Conservation (phyloP, 2,888 invertebrate species). For the Eremobia ochroleuca region DNA sequence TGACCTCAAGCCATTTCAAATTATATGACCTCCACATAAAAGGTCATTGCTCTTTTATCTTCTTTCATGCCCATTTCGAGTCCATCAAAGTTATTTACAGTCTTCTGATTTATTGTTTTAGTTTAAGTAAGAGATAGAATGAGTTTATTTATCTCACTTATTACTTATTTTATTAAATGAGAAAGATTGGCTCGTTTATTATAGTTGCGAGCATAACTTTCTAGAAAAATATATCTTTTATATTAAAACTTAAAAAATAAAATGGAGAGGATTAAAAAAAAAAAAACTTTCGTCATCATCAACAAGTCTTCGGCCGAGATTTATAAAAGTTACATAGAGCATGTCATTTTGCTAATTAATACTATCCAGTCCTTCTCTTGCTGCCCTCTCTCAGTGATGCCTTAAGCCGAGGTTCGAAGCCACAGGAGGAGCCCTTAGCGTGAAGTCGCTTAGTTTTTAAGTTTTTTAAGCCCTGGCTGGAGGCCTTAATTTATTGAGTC, state of each 20-base stretch:
- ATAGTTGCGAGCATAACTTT: neutral
- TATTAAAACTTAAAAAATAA: neutral
- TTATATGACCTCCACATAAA: slow-evolving; percentile 14
- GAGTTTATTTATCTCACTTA: slow-evolving; percentile 4
- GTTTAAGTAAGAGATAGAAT: slow-evolving; percentile 35
- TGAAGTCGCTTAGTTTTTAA: neutral
- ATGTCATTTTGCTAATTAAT: neutral
- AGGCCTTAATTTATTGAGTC: neutral
- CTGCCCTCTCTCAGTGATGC: neutral
- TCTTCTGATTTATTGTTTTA: slow-evolving; percentile 43
- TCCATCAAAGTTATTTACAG: slow-evolving; percentile 49
- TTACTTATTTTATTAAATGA: slow-evolving; percentile 16
- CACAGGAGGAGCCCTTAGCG: neutral
- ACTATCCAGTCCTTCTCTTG: neutral
- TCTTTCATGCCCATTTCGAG: slow-evolving; percentile 22
- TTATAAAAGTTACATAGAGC: neutral
- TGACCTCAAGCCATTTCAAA: slow-evolving; percentile 22
- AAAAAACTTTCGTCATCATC: neutral
- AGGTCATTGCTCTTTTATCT: slow-evolving; percentile 36
- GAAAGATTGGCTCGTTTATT: slow-evolving; percentile 8
- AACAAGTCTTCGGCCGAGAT: neutral
- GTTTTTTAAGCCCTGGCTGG: neutral
- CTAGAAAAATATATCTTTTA: neutral
- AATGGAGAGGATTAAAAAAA: neutral
- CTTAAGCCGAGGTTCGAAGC: neutral